A percentile compares a stretch with the other conserved stretches of the same genome.
phyloP scores from a whole-genome alignment of 2,888 invertebrate genomes.

The Polydrusus pterygomalis region DNA sequence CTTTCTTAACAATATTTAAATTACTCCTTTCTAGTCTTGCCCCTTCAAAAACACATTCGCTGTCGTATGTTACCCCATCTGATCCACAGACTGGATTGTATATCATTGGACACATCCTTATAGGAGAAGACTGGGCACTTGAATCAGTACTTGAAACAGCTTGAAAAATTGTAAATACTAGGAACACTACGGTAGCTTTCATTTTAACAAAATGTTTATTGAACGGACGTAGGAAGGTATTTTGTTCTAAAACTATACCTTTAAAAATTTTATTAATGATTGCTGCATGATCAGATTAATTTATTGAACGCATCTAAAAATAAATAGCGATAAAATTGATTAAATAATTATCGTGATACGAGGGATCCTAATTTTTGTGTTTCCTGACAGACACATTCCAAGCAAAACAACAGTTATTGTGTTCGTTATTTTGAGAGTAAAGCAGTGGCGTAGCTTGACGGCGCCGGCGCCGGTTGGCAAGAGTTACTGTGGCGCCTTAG shows the following conservation, averaged over 20 bases:
- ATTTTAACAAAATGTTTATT: neutral
- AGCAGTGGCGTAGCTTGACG: too few species aligned
- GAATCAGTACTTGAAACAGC: neutral
- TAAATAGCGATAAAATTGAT: neutral
- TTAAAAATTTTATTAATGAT: too few species aligned
- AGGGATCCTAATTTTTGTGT: too few species aligned
- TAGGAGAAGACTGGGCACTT: neutral
- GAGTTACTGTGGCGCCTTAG: too few species aligned
- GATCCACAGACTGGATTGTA: constrained; percentile 45
- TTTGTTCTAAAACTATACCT: too few species aligned
- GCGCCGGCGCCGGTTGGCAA: too few species aligned
- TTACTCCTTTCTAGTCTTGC: too few species aligned
- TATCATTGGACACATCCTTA: constrained; percentile 23
- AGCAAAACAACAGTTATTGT: too few species aligned
- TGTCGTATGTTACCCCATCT: constrained; percentile 42
- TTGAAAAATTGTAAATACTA: neutral
- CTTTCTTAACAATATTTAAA: neutral
- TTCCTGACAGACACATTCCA: too few species aligned
- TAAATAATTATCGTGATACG: too few species aligned
- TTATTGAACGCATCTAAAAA: neutral
- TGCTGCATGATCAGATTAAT: neutral
- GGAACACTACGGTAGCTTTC: neutral
- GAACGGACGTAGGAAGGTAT: neutral
- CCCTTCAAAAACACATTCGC: constrained; percentile 38
- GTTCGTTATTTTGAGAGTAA: too few species aligned